phyloP scores from a whole-genome alignment of 2,888 invertebrate species.

The Galerucella calmariensis region DNA sequence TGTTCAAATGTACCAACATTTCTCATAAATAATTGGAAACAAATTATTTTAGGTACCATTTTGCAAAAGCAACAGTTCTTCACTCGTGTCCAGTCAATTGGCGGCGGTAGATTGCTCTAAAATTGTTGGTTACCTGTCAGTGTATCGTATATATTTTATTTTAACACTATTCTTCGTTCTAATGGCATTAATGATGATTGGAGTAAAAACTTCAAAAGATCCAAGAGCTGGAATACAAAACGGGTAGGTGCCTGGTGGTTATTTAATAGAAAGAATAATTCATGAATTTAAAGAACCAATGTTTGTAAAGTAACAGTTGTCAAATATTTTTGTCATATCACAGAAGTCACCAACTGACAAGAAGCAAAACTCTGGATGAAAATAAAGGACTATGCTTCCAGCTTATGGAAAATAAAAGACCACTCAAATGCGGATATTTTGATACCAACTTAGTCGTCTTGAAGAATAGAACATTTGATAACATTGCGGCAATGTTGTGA shows the following conservation, averaged over 20 bases:
- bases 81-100: conserved; percentile 67
- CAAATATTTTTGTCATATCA: too few relatives aligned
- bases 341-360: too few relatives aligned
- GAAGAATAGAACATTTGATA: too few relatives aligned
- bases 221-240: conserved; percentile 95
- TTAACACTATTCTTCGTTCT: conserved; percentile 92
- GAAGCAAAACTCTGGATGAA: too few relatives aligned
- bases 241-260: conserved; percentile 77
- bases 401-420: too few relatives aligned
- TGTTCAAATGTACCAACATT: too few relatives aligned
- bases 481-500: too few relatives aligned
- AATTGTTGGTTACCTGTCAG: conserved; percentile 95
- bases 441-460: too few relatives aligned
- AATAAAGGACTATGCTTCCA: too few relatives aligned
- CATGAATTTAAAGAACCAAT: too few relatives aligned
- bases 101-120: conserved; percentile 83
- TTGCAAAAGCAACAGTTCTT: conserved; percentile 74
- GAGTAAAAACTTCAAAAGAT: conserved; percentile 92
- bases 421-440: too few relatives aligned
- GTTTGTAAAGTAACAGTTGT: too few relatives aligned
- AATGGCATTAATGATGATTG: conserved; percentile 92
- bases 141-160: conserved; percentile 97
- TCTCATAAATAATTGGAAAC: neutral
- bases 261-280: neutral
- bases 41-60: conserved; percentile 78